Conservation (phyloP, 1,140 invertebrate genomes). For the Drosophila oshimai region DNA sequence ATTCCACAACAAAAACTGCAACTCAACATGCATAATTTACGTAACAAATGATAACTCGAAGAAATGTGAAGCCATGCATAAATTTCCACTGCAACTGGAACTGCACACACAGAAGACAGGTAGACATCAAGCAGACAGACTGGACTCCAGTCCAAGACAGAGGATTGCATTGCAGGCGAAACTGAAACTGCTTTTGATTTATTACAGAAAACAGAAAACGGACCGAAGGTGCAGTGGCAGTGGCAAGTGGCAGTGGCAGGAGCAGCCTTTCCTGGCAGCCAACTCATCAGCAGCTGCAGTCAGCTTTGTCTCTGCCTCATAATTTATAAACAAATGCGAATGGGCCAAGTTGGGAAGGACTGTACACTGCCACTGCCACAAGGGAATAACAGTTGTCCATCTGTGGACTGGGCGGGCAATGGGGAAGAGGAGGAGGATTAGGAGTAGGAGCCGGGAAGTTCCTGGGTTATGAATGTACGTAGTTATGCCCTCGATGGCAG, state of each 20-base stretch:
- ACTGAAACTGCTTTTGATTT: constrained; percentile 70
- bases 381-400: constrained; percentile 43
- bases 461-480: constrained; percentile 33
- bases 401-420: neutral
- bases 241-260: constrained; percentile 12
- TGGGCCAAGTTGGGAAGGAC: constrained; percentile 16
- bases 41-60: constrained; percentile 81
- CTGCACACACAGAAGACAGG: constrained; percentile 22
- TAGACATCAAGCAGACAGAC: constrained; percentile 49
- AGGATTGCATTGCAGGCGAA: constrained; percentile 53
- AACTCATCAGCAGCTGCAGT: constrained; percentile 76
- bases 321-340: constrained; percentile 65
- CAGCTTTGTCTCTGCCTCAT: constrained; percentile 61
- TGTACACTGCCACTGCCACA: constrained; percentile 5
- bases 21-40: constrained; percentile 79
- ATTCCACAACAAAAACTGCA: constrained; percentile 67
- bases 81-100: constrained; percentile 59
- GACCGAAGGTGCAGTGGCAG: constrained; percentile 16
- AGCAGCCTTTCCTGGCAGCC: constrained; percentile 28
- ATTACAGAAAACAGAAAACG: constrained; percentile 51
- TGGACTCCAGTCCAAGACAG: constrained; percentile 37
- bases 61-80: constrained; percentile 79
- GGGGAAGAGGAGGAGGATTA: too few relatives aligned
- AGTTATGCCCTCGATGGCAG: constrained; percentile 27
- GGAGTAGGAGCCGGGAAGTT: neutral